Base-by-base conservation (phyloP, 2,113 vertebrate genomes). In the Lamprologus ornatipinnis region DNA sequence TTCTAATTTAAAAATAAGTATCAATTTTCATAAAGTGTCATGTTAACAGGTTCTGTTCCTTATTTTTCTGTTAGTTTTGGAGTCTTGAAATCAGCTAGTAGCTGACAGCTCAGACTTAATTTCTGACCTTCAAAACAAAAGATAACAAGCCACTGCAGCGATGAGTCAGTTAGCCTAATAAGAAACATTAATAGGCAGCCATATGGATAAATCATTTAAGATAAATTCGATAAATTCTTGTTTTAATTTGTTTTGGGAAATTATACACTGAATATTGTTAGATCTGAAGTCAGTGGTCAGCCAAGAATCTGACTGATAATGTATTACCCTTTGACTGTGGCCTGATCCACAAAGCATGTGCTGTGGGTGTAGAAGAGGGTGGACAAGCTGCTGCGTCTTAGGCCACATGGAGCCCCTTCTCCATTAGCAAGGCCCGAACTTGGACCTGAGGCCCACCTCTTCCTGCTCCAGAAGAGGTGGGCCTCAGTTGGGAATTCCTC, bases 11-110 rank as follows among this genome's bases (percentile, higher is more conserved):
- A 12, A 15, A 19, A 81, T 53, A 15, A 57, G 57, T 80, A n/a
- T 89, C 4, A 15, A 19, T 84, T 86, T 73, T 86, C 45, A 84
- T 91, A 84, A 87, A 85, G 40, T 54, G 78, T 85, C 8, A 63
- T 45, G 35, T 85, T 60, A 73, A 57, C 13, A 17, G 19, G 37
- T 28, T 55, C 23, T 80, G 80, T 63, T 40, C 42, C 35, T 85
- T 82, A 31, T 78, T 70, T 78, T 70, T 37, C 5, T 14, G n/a
- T 49, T 28, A 31, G 6, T 14, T 17, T 47, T 21, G 4, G 4
- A 15, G 17, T 63, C 9, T 60, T 87, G 6, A 57, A 55, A 57
- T 47, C 35, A 26, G 13, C 21, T 15, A 45, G 45, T 42, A 73
- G 21, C 1, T 73, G 40, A 73, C 42, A 5, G 31, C 21, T 8